Conservation (phyloP, 2,113 vertebrate genomes). For the Ifrita kowaldi region DNA sequence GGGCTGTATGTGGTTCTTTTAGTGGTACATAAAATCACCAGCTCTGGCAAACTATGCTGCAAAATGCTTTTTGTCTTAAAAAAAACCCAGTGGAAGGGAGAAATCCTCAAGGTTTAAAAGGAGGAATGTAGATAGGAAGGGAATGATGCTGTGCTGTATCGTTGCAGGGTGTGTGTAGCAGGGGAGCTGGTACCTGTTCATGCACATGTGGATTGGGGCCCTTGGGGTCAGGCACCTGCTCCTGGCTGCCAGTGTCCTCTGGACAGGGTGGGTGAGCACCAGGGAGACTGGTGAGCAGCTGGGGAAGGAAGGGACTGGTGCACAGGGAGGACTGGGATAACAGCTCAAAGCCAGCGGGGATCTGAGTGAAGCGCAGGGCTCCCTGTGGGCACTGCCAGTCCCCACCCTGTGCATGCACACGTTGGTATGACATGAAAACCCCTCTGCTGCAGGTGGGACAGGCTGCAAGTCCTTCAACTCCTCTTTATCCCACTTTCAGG, state of each 20-base stretch:
- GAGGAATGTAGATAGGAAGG: neutral
- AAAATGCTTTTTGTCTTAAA: neutral
- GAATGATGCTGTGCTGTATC: fast-evolving
- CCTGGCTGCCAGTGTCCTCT: neutral
- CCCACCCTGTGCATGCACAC: fast-evolving
- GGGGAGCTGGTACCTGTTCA: fast-evolving
- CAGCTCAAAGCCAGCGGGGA: neutral
- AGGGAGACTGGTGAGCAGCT: neutral
- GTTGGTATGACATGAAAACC: neutral
- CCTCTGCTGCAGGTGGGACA: neutral
- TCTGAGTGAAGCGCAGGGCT: neutral
- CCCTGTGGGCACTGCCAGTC: neutral
- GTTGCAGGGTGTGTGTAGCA: neutral
- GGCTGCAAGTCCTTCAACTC: neutral
- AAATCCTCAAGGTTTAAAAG: neutral
- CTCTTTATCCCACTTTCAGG: fast-evolving
- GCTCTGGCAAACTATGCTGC: neutral
- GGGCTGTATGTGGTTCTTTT: fast-evolving
- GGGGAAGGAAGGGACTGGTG: neutral
- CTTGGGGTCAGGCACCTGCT: neutral
- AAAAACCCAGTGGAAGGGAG: neutral
- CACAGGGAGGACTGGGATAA: neutral
- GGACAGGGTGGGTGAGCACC: neutral
- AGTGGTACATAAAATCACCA: neutral
- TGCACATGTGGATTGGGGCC: neutral